Evolutionary conservation across 2,888 invertebrate species (phyloP).

Genomic region (Heliconius charithonia): DNA sequence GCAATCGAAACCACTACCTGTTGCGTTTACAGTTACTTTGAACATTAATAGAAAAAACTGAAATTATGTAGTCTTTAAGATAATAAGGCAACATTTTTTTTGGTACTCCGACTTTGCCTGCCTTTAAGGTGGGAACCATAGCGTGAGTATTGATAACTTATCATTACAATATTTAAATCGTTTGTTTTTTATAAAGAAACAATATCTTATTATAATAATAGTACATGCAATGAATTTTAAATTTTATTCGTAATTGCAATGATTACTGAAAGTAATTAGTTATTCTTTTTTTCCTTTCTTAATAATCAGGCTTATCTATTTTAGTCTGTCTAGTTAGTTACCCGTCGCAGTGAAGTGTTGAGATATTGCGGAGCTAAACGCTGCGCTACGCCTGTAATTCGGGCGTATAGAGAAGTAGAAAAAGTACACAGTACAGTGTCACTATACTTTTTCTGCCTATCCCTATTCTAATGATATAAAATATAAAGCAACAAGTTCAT

Average conservation of each 20-base stretch:
- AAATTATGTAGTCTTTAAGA: no score
- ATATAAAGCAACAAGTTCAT: no score
- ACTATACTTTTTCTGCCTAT: no score
- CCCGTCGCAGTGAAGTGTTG: neutral
- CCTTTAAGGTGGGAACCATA: slow-evolving; percentile 1
- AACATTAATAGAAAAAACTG: no score
- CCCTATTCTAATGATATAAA: no score
- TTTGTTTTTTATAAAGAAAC: slow-evolving; percentile 15
- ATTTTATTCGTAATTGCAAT: slow-evolving; percentile 20
- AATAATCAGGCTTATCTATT: neutral
- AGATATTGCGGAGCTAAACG: no score
- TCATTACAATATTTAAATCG: slow-evolving; percentile 13
- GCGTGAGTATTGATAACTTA: slow-evolving; percentile 23
- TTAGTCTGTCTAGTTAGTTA: neutral
- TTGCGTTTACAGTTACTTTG: no score
- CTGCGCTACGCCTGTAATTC: no score
- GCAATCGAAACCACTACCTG: no score
- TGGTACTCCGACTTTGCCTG: neutral
- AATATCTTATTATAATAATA: slow-evolving; percentile 23
- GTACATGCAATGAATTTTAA: slow-evolving; percentile 18
- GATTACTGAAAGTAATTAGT: slow-evolving; percentile 1
- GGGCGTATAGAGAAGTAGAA: no score
- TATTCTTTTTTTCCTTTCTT: neutral
- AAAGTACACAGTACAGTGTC: no score
- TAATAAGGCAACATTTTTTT: no score